A percentile compares a stretch with the other conserved stretches of the same genome.
Conservation (phyloP, 2,113 vertebrate species). For the Tricholaema leucomelas region DNA sequence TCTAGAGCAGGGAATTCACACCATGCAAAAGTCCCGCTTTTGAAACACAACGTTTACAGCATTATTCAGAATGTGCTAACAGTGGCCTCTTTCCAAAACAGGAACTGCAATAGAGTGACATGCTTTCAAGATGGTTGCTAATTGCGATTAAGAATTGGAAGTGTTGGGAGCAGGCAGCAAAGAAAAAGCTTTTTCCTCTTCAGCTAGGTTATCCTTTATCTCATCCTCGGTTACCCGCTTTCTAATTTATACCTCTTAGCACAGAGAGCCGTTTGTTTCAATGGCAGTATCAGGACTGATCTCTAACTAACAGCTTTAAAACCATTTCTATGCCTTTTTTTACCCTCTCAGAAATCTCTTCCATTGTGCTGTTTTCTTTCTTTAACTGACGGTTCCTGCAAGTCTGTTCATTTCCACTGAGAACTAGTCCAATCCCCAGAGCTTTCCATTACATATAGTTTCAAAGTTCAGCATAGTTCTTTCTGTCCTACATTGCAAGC, state of each 20-base stretch:
- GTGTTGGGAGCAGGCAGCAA: neutral
- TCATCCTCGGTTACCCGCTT: constrained; percentile 12
- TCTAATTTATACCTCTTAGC: constrained; percentile 36
- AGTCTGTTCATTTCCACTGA: constrained; percentile 38
- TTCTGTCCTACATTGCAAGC: constrained; percentile 38
- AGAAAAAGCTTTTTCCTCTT: constrained; percentile 8
- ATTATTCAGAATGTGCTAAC: neutral
- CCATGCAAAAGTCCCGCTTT: neutral
- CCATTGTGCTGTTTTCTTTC: neutral
- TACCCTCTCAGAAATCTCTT: neutral
- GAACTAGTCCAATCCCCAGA: constrained; percentile 23
- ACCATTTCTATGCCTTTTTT: neutral
- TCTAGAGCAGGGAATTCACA: constrained; percentile 1
- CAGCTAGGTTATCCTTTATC: constrained; percentile 47
- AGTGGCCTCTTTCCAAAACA: neutral
- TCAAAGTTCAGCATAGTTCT: constrained; percentile 47
- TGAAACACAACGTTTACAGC: neutral
- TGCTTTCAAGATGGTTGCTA: neutral
- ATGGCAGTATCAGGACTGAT: neutral
- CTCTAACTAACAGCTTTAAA: constrained; percentile 24
- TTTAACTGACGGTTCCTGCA: constrained; percentile 1
- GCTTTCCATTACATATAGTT: constrained; percentile 37
- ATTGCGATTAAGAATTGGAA: constrained; percentile 14
- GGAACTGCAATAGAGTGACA: neutral
- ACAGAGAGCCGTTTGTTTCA: constrained; percentile 13